These are phyloP conservation scores for Hydrozoanthus gracilis DNA, from an alignment of 92 coral and sea anemone species.

Conservation along the genomic window DNA sequence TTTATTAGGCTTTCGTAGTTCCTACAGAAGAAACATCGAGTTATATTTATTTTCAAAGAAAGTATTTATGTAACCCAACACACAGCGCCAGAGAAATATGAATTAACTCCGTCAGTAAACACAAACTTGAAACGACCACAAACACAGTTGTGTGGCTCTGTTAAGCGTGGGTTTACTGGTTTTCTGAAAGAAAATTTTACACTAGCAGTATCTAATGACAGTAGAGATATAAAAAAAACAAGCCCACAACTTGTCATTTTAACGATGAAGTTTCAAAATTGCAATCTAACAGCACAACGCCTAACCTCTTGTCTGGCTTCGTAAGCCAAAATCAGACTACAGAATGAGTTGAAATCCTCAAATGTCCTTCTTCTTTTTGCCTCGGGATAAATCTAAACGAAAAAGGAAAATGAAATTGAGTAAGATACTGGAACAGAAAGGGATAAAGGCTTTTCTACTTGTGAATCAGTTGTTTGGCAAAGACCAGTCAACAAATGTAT, in stretches of 20 bases:
- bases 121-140: constrained; percentile 11
- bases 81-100: constrained; percentile 23
- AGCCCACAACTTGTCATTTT: constrained; percentile 7
- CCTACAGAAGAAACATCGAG: constrained; percentile 63
- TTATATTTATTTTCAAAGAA: constrained; percentile 4
- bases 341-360: constrained; percentile 97
- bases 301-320: constrained; percentile 97
- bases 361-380: constrained; percentile 92
- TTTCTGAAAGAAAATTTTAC: background rate
- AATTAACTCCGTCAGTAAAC: constrained; percentile 35
- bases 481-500: constrained; percentile 48
- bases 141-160: background rate
- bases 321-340: constrained; percentile 97
- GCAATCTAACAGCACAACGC: constrained; percentile 31
- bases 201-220: background rate
- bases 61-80: background rate
- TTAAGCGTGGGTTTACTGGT: background rate
- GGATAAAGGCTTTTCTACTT: background rate
- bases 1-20: constrained; percentile 83
- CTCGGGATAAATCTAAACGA: constrained; percentile 80
- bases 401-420: background rate
- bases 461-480: constrained; percentile 42
- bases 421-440: background rate
- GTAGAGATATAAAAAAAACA: constrained; percentile 9
- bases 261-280: constrained; percentile 38